Base-by-base conservation (phyloP, 2,888 invertebrate genomes). In the Andrena hattorfiana region DNA sequence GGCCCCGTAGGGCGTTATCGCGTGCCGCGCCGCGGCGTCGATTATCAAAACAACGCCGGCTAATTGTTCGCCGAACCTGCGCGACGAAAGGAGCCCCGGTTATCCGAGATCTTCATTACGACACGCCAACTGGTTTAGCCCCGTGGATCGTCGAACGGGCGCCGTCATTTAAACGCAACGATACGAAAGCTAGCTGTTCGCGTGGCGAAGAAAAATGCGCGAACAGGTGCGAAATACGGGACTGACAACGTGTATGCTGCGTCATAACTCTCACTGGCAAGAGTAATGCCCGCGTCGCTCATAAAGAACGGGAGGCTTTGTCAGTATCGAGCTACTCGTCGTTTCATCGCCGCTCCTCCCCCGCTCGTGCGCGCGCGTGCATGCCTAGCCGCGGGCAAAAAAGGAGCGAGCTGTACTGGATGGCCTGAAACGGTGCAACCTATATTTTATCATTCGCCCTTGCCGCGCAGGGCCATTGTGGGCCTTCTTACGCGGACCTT, bases 291-390 rank as follows among this genome's bases (percentile, higher is more conserved):
- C 83, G 80, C 79, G 83, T 86, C 85, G 83, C 84, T 80, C 79
- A 79, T 77, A 72, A 77, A 76, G 80, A 68, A 86, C 81, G 75
- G 83, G 77, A 74, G 82, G 86, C 79, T 85, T 89, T 89, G 90
- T 89, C 89, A 89, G 85, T 85, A 81, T 82, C 75, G 84, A 73
- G 81, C 87, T 87, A 87, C 90, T 89, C 86, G 89, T 89, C 90
- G 89, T 89, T 87, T 85, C 74, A 76, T 64, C 84, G 49, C 64
- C 77, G 82, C 84, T 86, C 80, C 76, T 74, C 66, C 71, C 60
- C 73, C 62, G 68, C 73, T 54, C 7, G 48, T 26, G 20, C 35
- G 35, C 8, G 28, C 20, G 13, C 28, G 23, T 32, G 35, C 75
- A 35, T 59, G 62, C 20, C 60, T 63, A 30, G 59, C 54, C 32